Percentiles rank a stretch among this genome's conserved stretches.
Conservation (phyloP, 1,140 invertebrate species). For the Patella vulgata region DNA sequence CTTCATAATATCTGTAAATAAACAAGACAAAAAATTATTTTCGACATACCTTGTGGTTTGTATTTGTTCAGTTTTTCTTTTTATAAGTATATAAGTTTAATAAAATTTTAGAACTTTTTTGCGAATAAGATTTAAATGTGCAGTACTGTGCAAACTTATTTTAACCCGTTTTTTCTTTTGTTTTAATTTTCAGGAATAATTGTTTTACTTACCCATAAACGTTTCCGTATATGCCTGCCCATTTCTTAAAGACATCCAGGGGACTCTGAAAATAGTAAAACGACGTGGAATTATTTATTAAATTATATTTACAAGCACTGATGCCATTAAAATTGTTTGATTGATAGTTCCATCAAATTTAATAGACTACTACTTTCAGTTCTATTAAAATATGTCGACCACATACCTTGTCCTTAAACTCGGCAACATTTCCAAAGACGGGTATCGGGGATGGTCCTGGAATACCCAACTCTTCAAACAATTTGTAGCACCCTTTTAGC, state of each 20-base stretch:
- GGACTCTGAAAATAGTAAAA: slow-evolving; percentile 32
- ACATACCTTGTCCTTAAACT: slow-evolving; percentile 29
- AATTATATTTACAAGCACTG: no score
- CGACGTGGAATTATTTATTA: not conserved
- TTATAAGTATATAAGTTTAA: not conserved
- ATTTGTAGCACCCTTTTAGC: slow-evolving; percentile 17
- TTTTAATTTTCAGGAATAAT: not conserved
- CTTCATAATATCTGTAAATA: slow-evolving; percentile 46
- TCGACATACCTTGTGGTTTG: no score
- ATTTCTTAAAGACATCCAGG: slow-evolving; percentile 29
- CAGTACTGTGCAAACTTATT: no score
- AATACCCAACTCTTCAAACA: slow-evolving; percentile 19
- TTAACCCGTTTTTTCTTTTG: not conserved
- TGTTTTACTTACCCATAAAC: slow-evolving; percentile 35
- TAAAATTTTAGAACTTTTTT: not conserved
- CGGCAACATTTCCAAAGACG: slow-evolving; percentile 29
- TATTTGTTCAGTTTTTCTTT: not conserved
- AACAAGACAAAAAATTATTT: not conserved
- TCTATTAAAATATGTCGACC: not conserved
- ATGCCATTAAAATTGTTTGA: no score
- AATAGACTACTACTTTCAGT: no score
- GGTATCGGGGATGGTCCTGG: slow-evolving; percentile 21
- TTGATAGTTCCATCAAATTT: no score
- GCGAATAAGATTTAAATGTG: not conserved
- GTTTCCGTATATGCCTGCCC: slow-evolving; percentile 36